A percentile compares a stretch with the other conserved stretches of the same genome.
Evolutionary conservation across 2,113 vertebrate species (phyloP).

Genomic region (Lagopus leucura): DNA sequence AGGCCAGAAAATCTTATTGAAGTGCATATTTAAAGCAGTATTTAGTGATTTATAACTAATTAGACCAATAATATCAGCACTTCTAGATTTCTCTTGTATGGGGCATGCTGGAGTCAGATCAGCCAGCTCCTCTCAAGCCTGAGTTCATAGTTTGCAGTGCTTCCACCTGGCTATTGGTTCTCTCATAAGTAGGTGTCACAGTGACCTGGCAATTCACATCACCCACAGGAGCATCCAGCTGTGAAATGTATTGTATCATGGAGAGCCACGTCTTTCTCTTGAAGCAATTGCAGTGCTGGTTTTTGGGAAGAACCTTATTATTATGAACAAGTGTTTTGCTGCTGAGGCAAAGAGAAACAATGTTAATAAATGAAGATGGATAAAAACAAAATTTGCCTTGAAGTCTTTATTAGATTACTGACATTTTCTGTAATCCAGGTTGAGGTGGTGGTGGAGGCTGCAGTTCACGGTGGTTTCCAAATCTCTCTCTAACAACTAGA

Average conservation of each 20-base stretch:
- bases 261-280: background rate
- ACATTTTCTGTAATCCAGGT: background rate
- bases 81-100: background rate
- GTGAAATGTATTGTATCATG: background rate
- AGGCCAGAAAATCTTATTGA: background rate
- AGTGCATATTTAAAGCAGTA: fast-evolving
- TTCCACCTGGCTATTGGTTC: background rate
- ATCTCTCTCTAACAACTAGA: background rate
- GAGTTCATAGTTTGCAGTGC: background rate
- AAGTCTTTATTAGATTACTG: background rate
- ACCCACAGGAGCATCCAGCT: background rate
- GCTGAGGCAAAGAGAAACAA: background rate
- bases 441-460: background rate
- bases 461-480: background rate
- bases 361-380: background rate
- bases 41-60: background rate
- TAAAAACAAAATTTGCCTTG: background rate
- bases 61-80: background rate
- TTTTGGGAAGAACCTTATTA: background rate
- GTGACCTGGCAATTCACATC: background rate
- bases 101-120: background rate
- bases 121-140: background rate
- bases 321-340: background rate
- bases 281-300: background rate
- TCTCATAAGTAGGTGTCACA: background rate